Percentiles rank a stretch among this genome's conserved stretches.
phyloP scores from a whole-genome alignment of 2,113 vertebrate species.

The Hypocryptadius cinnamomeus region DNA sequence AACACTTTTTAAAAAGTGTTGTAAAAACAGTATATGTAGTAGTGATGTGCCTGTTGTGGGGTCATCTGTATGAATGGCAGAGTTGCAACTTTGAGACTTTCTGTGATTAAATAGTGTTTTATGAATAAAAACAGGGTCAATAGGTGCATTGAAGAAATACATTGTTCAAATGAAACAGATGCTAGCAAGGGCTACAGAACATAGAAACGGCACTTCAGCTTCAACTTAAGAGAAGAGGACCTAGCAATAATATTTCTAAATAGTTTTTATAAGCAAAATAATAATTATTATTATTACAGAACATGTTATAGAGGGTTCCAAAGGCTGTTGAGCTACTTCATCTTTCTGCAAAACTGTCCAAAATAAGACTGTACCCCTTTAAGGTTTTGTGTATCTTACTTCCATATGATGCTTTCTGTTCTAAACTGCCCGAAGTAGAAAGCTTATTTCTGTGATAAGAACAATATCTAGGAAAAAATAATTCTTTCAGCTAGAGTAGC shows the following conservation, averaged over 20 bases:
- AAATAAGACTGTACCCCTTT: not conserved
- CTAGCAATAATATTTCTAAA: conserved; percentile 33
- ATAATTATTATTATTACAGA: not conserved
- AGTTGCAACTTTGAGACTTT: not conserved
- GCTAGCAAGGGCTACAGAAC: conserved; percentile 2
- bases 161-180: not conserved
- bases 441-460: not conserved
- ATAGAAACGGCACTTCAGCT: not conserved
- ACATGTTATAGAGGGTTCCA: not conserved
- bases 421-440: not conserved
- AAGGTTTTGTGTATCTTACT: not conserved
- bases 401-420: not conserved
- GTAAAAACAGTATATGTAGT: not conserved
- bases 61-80: not conserved
- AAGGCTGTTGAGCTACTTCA: not conserved
- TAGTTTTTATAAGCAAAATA: not conserved
- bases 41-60: not conserved
- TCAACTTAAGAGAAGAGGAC: not conserved
- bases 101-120: not conserved
- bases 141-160: not conserved
- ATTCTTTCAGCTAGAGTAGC: not conserved
- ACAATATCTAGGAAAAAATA: not conserved
- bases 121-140: not conserved
- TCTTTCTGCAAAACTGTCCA: not conserved
- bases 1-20: not conserved